Base-by-base conservation (phyloP, 1,140 invertebrate genomes). In the Patella vulgata region DNA sequence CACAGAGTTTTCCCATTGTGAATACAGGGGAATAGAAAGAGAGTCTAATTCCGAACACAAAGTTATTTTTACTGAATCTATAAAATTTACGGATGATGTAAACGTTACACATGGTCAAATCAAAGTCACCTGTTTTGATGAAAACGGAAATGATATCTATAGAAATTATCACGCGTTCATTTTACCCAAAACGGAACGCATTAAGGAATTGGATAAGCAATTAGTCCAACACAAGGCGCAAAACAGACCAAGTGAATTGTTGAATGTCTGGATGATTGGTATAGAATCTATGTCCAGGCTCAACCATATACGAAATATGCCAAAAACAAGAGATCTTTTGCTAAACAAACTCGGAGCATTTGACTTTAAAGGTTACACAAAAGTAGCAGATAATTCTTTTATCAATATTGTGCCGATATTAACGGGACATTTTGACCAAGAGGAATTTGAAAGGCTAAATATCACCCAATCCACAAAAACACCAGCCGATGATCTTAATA, bases 371-470 rank as follows among this genome's bases (percentile, higher is more conserved):
- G 92, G 92, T 21, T 93, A 91, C 78, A 93, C 91, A 70, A 94
- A 93, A 85, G 88, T 93, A 3, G 92, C 87, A 1, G 91, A 93
- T 71, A 93, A 94, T 74, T 93, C 92, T 0, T 93, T 91, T 77
- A 91, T 91, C 0, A 94, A 95, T 80, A 68, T 94, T 28, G 86
- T 92, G 0, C 89, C 92, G 0, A 83, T 92, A 9, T 77, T 94
- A 0, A 89, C 88, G 1, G 92, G 92, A 23, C 47, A 60, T 46
- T 27, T 55, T 25, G 19, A 47, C 19, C 30, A n/a, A 28, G 31
- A 30, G 11, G 48, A 51, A n/a, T 21, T 8, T 36, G 6, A 36
- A 14, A 5, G 33, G 5, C 33, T 36, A 8, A 36, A 23, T 21
- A 43, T 51, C 17, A 23, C 46, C n/a, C 33, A 59, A 27, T 3